These are phyloP conservation scores for Synodontis membranacea DNA, from an alignment of 2,113 vertebrate species.

Conservation along the genomic window DNA sequence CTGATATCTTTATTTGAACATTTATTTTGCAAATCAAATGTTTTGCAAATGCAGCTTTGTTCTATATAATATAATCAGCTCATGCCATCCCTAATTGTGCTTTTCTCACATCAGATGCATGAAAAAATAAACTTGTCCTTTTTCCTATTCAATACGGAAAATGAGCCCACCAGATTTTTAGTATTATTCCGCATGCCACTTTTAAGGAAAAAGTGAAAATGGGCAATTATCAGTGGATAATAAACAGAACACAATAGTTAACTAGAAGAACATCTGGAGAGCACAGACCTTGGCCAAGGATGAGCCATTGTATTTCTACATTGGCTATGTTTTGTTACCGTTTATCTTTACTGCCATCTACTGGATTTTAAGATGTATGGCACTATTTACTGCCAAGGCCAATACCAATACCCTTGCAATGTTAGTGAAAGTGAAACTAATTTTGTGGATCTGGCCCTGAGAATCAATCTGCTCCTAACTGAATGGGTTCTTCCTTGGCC, in stretches of 20 bases:
- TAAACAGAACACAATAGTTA: neutral
- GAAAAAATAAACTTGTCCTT: neutral
- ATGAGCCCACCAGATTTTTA: neutral
- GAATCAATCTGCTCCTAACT: too few relatives aligned
- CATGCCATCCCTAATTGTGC: neutral
- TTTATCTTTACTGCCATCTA: too few relatives aligned
- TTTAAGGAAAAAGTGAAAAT: neutral
- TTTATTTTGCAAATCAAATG: neutral
- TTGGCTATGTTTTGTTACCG: too few relatives aligned
- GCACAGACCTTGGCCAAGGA: too few relatives aligned
- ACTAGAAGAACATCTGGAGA: too few relatives aligned
- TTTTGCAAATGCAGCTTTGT: neutral
- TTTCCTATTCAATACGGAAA: neutral
- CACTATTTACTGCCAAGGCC: too few relatives aligned
- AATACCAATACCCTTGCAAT: too few relatives aligned
- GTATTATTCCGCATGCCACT: neutral
- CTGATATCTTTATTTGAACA: neutral
- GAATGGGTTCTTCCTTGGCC: too few relatives aligned
- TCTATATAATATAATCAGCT: neutral
- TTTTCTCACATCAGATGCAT: neutral
- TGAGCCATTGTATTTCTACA: too few relatives aligned
- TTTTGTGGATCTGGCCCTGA: too few relatives aligned
- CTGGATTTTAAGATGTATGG: too few relatives aligned
- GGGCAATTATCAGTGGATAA: neutral
- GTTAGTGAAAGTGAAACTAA: too few relatives aligned